Evolutionary conservation across 2,113 vertebrate genomes (phyloP), one percentile per base, ranked within the genome.

Genomic region (Bujurquina vittata): DNA sequence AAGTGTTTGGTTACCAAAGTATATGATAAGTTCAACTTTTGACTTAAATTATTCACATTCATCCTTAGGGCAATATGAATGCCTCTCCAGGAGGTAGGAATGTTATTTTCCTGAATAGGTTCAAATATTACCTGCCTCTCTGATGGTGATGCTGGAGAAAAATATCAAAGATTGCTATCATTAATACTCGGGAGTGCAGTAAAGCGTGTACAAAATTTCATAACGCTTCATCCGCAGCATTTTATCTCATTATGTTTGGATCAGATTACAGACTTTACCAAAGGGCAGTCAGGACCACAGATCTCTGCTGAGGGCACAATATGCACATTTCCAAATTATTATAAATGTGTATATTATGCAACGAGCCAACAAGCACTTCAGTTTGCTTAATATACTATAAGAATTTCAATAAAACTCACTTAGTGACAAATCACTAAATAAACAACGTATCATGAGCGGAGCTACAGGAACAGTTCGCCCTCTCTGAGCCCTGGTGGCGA

Each of bases 381-480:
- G 37, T 65, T 75, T 60, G 22, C 40, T 75, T 43, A 43, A 40
- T 5, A 37, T 43, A 31, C 11, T 52, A 31, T 0, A 49, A 58
- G 46, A 58, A 40, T 23, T 40, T 23, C 18, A 35, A 40, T 10
- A 15, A 15, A 61, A 31, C 20, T 57, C 57, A 26, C 22, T 14
- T 26, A 62, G 29, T 10, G 22, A 33, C 46, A 67, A 37, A 29
- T 26, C 59, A 56, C 22, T 26, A 31, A 55, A 56, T 40, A 58
- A 20, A 31, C 18, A 67, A 49, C 5, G 0, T 8, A 7, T 43
- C 43, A 17, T 83, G 65, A 84, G 43, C 10, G 72, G 3, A 7
- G 43, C 72, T 17, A 9, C 35, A 79, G 84, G 18, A 77, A 72
- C 60, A 22, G 73, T 76, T 84, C 67, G 73, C 87, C 55, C 82